These are phyloP conservation scores for Apodemia hepburni DNA, from an alignment of 2,888 invertebrate genomes.

Conservation along the genomic window DNA sequence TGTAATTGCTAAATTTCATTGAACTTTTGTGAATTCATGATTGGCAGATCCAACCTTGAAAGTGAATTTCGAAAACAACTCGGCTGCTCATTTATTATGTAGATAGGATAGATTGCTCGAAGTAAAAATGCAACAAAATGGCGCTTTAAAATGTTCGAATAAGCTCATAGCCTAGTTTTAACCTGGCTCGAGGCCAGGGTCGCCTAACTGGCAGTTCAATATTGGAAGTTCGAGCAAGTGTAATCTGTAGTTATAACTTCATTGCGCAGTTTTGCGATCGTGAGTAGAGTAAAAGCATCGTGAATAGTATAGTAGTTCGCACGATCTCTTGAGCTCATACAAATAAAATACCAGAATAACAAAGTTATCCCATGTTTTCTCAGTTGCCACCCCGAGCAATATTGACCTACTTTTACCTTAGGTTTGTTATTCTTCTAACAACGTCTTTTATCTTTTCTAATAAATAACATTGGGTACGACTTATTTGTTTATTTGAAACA, in stretches of 20 bases:
- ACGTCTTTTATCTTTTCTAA: conserved; percentile 8
- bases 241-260: conserved; percentile 7
- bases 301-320: conserved; percentile 20
- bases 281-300: neutral
- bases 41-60: too few relatives aligned
- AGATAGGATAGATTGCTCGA: neutral
- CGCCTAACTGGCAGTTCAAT: conserved; percentile 26
- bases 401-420: conserved; percentile 54
- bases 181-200: conserved; percentile 33
- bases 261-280: conserved; percentile 5
- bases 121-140: conserved; percentile 9
- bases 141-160: conserved; percentile 26
- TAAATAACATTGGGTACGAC: conserved; percentile 9
- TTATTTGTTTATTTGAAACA: conserved; percentile 1
- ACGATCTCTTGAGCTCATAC: conserved; percentile 17
- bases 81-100: neutral
- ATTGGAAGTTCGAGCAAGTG: conserved; percentile 13
- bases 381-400: conserved; percentile 38
- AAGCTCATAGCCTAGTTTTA: conserved; percentile 30
- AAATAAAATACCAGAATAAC: conserved; percentile 26
- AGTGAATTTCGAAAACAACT: too few relatives aligned
- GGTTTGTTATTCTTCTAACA: conserved; percentile 12
- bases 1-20: too few relatives aligned
- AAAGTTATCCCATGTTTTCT: conserved; percentile 3
- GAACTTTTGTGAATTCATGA: too few relatives aligned